Conservation (phyloP, 2,888 invertebrate genomes). For the Cephus nigrinus region DNA sequence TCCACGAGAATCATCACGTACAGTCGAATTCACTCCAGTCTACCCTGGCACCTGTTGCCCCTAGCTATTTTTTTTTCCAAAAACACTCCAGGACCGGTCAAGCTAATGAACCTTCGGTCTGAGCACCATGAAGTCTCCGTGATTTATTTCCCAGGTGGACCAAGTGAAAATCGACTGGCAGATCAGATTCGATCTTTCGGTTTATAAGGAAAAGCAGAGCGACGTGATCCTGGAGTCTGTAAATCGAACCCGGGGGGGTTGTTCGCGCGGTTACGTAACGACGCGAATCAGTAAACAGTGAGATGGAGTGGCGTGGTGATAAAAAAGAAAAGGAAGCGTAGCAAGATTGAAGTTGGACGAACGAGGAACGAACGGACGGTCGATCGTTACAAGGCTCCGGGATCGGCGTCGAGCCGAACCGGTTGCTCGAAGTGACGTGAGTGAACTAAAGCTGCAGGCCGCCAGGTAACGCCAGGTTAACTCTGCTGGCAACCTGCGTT, state of each 20-base stretch:
- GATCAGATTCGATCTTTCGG: not conserved
- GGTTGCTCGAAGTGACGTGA: constrained; percentile 66
- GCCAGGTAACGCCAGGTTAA: constrained; percentile 65
- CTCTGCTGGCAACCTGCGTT: constrained; percentile 51
- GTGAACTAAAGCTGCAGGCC: constrained; percentile 62
- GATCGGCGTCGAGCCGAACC: constrained; percentile 50
- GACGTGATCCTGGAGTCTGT: not conserved
- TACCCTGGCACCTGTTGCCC: not conserved
- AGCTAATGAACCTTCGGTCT: not conserved
- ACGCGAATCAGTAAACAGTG: not conserved
- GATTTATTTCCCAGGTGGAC: not conserved
- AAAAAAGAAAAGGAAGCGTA: not conserved
- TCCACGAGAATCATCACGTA: not conserved
- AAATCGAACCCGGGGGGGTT: not conserved
- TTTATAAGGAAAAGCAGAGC: not conserved
- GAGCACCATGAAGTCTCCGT: not conserved
- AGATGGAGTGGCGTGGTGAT: not conserved
- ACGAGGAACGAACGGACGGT: constrained; percentile 21
- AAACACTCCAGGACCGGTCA: not conserved
- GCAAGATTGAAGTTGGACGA: constrained; percentile 1
- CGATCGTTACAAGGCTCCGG: constrained; percentile 22
- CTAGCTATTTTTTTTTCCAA: not conserved
- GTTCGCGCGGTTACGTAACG: not conserved
- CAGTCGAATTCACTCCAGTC: not conserved
- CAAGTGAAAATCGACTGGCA: not conserved